Evolutionary conservation across 2,797 vertebrate genomes (phyloP).

Genomic region (Dermochelys coriacea): DNA sequence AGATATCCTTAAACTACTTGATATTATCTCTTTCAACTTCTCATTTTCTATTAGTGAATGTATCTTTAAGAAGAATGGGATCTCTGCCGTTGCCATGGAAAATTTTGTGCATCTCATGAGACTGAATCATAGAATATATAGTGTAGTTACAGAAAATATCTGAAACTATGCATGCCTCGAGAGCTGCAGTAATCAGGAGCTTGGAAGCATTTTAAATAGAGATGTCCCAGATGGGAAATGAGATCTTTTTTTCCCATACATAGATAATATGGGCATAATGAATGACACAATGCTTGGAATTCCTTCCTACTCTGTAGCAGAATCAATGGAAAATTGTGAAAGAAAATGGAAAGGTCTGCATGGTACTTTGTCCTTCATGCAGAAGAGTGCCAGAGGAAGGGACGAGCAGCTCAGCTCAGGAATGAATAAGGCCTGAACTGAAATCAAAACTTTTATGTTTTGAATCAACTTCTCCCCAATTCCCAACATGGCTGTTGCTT

Average conservation of each 20-base stretch:
- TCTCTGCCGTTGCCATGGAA: constrained; percentile 70
- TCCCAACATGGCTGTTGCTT: neutral
- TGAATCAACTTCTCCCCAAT: neutral
- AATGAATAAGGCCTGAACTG: neutral
- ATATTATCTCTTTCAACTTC: neutral
- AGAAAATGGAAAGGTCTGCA: neutral
- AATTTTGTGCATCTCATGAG: constrained; percentile 55
- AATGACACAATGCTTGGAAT: constrained; percentile 3
- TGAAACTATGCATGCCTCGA: constrained; percentile 50
- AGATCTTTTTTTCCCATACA: constrained; percentile 28
- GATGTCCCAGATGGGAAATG: constrained; percentile 26
- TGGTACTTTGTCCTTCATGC: accelerated
- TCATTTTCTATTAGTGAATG: neutral
- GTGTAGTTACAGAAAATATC: constrained; percentile 52
- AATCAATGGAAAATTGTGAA: neutral
- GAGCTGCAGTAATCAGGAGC: constrained; percentile 33
- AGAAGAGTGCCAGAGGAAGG: accelerated
- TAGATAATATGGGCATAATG: neutral
- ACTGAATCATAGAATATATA: constrained; percentile 57
- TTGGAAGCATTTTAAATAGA: constrained; percentile 49
- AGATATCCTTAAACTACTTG: neutral
- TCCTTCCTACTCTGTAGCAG: accelerated
- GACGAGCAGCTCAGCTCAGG: accelerated
- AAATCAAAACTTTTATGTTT: neutral
- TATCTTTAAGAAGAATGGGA: constrained; percentile 67